These are phyloP conservation scores for Heliocidaris erythrogramma DNA, from an alignment of 35 echinoderm and acorn worm genomes.

Conservation along the genomic window DNA sequence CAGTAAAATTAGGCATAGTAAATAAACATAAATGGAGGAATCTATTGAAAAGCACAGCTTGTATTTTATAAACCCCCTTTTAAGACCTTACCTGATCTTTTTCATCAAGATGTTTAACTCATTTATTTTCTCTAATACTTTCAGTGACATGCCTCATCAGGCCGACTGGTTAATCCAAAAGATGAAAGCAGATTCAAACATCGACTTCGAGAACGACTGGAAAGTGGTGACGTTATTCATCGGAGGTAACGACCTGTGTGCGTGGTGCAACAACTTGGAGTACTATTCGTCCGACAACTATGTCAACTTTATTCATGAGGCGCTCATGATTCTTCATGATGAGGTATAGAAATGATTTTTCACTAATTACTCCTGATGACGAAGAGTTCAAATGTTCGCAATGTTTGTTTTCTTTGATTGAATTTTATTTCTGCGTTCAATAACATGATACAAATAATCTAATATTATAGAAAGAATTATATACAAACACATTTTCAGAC, in stretches of 20 bases:
- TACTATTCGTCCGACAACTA: slow-evolving; percentile 65
- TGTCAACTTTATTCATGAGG: slow-evolving; percentile 64
- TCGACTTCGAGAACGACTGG: slow-evolving; percentile 92
- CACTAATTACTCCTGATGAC: background rate
- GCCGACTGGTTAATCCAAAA: slow-evolving; percentile 71
- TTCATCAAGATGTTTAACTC: too few relatives aligned
- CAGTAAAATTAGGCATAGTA: too few relatives aligned
- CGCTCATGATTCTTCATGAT: slow-evolving; percentile 72
- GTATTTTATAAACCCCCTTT: too few relatives aligned
- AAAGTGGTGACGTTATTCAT: slow-evolving; percentile 92
- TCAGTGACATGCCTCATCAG: slow-evolving; percentile 85
- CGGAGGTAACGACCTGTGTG: slow-evolving; percentile 88
- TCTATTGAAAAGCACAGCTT: too few relatives aligned
- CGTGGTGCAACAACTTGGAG: slow-evolving; percentile 57
- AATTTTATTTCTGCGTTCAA: too few relatives aligned
- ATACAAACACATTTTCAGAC: too few relatives aligned
- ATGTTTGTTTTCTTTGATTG: too few relatives aligned
- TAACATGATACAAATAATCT: too few relatives aligned
- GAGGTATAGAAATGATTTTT: slow-evolving; percentile 26
- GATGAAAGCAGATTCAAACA: slow-evolving; percentile 62
- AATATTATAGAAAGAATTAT: too few relatives aligned
- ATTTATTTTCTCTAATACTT: background rate
- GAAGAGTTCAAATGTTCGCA: too few relatives aligned
- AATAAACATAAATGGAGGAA: too few relatives aligned
- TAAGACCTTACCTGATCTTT: too few relatives aligned